These are phyloP conservation scores for Probosciger aterrimus DNA, from an alignment of 2,113 vertebrate genomes.

Conservation along the genomic window DNA sequence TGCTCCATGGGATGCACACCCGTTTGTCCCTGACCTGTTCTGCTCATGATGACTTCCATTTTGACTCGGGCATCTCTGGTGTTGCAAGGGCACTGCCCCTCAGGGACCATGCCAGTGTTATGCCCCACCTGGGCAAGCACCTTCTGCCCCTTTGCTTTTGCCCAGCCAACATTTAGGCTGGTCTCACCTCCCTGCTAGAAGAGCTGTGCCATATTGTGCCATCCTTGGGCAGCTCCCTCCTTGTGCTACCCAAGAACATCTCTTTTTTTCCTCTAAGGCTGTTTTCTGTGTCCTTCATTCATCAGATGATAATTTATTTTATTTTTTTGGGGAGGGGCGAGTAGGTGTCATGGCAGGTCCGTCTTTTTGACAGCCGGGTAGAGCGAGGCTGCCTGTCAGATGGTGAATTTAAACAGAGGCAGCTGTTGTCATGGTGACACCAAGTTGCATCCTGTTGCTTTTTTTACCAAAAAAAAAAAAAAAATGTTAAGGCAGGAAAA, in stretches of 20 bases:
- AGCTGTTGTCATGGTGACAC: constrained; percentile 79
- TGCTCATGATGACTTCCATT: not conserved
- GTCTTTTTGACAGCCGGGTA: constrained; percentile 63
- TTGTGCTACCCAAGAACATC: not conserved
- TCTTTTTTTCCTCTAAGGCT: not conserved
- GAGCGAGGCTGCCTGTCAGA: constrained; percentile 74
- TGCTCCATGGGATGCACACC: not conserved
- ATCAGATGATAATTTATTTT: constrained; percentile 22
- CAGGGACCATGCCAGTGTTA: not conserved
- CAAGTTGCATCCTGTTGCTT: constrained; percentile 80
- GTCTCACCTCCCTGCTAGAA: not conserved
- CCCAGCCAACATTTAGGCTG: not conserved
- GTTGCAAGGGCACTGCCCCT: not conserved
- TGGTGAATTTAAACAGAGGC: constrained; percentile 81
- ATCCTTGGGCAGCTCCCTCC: not conserved
- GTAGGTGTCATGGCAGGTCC: constrained; percentile 68
- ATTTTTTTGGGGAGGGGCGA: constrained; percentile 46
- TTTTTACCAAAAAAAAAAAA: no score
- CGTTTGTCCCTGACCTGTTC: accelerated
- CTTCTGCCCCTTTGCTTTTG: not conserved
- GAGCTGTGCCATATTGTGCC: not conserved
- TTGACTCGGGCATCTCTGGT: not conserved
- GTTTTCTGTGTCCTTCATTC: constrained; percentile 68
- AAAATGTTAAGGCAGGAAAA: constrained; percentile 74
- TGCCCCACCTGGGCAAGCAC: not conserved